These are phyloP conservation scores for Urocynchramus pylzowi DNA, from an alignment of 2,113 vertebrate species.

Conservation along the genomic window DNA sequence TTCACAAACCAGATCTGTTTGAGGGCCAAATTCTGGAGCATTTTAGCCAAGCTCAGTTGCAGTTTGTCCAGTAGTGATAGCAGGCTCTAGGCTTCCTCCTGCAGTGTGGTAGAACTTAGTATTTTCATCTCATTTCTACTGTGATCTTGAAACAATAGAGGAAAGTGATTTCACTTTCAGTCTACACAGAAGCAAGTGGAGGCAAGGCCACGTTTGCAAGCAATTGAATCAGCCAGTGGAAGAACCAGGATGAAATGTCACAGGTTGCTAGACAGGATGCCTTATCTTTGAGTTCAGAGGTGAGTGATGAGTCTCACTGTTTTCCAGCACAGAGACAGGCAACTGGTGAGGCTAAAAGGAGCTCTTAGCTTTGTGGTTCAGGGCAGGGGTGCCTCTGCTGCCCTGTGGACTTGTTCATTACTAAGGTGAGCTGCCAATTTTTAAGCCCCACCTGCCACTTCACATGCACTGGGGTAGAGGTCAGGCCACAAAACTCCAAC, in stretches of 20 bases:
- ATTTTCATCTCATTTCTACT: background rate
- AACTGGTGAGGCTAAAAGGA: background rate
- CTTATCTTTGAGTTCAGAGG: background rate
- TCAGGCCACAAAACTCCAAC: conserved; percentile 58
- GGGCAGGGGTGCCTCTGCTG: background rate
- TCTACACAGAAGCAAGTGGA: background rate
- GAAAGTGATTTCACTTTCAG: background rate
- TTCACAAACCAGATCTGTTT: background rate
- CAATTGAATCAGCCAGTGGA: background rate
- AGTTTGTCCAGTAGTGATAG: background rate
- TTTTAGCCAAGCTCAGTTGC: background rate
- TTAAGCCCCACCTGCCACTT: conserved; percentile 23
- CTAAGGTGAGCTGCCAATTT: background rate
- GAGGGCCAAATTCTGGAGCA: background rate
- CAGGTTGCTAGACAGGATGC: background rate
- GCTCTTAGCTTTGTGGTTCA: background rate
- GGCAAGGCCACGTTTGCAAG: background rate
- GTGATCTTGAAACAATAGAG: background rate
- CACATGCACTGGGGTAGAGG: conserved; percentile 22
- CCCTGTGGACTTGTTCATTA: background rate
- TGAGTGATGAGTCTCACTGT: background rate
- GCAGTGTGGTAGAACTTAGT: background rate
- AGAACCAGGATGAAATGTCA: background rate
- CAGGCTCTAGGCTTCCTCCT: background rate
- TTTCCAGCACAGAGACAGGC: background rate